phyloP scores from a whole-genome alignment of 2,797 vertebrate genomes.

The Yasuhikotakia modesta region DNA sequence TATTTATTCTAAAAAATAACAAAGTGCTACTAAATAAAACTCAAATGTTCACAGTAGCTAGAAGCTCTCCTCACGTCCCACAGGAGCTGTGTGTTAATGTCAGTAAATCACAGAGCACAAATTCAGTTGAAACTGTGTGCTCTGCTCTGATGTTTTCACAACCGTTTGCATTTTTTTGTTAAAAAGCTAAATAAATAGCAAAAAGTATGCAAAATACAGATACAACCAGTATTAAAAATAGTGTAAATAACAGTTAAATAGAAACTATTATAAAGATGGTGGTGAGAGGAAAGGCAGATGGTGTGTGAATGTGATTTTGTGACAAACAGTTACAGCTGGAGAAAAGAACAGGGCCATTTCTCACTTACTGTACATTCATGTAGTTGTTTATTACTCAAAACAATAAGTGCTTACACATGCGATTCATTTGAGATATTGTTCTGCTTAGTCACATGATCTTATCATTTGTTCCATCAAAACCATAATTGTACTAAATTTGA shows the following conservation, averaged over 20 bases:
- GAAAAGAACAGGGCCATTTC: constrained; percentile 27
- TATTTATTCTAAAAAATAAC: constrained; percentile 64
- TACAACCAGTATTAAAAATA: background rate
- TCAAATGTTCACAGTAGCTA: background rate
- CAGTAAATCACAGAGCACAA: constrained; percentile 41
- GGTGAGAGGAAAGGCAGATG: constrained; percentile 22
- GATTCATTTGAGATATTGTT: constrained; percentile 21
- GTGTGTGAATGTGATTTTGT: background rate
- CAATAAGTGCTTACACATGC: constrained; percentile 4
- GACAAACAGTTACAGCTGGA: constrained; percentile 22
- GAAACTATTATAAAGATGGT: background rate
- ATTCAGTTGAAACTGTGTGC: constrained; percentile 45
- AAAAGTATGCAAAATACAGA: background rate
- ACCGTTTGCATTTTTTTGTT: constrained; percentile 19
- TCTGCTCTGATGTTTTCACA: constrained; percentile 30
- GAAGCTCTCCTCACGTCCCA: constrained; percentile 60
- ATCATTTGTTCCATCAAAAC: constrained; percentile 21
- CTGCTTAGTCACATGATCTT: constrained; percentile 3
- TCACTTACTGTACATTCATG: constrained; percentile 13
- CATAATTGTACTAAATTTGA: background rate
- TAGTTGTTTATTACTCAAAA: constrained; percentile 32
- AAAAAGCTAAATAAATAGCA: constrained; percentile 35
- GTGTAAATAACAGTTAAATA: background rate
- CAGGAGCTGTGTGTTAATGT: constrained; percentile 62
- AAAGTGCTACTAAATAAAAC: constrained; percentile 60